A percentile compares a stretch with the other conserved stretches of the same genome.
These are phyloP conservation scores for Atherinomorus stipes DNA, from an alignment of 2,113 vertebrate species.

Conservation along the genomic window DNA sequence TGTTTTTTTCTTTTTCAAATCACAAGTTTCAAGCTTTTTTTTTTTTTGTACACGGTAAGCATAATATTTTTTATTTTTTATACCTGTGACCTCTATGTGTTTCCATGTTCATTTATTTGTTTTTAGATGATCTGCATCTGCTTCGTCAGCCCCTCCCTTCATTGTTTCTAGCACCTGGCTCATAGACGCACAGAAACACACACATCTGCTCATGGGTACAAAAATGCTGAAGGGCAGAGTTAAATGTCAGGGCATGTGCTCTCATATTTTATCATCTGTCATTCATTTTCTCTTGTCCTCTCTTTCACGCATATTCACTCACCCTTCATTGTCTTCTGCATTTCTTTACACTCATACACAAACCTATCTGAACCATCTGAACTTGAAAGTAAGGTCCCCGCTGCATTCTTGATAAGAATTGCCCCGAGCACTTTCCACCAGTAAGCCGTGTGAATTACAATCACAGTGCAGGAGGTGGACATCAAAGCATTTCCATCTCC, in stretches of 20 bases:
- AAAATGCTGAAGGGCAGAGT: constrained; percentile 22
- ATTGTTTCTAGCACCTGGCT: constrained; percentile 38
- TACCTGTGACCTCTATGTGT: constrained; percentile 37
- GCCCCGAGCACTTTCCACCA: constrained; percentile 57
- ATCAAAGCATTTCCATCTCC: constrained; percentile 55
- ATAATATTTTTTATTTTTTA: constrained; percentile 26
- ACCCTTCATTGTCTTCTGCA: constrained; percentile 16
- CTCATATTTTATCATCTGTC: constrained; percentile 24
- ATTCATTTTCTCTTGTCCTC: constrained; percentile 13
- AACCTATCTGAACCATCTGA: constrained; percentile 31
- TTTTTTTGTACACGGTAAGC: too few relatives aligned
- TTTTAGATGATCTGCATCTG: constrained; percentile 42
- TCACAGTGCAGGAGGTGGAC: constrained; percentile 45
- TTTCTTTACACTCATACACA: constrained; percentile 21
- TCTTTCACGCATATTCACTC: neutral
- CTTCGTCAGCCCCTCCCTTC: constrained; percentile 4
- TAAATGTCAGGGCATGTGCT: constrained; percentile 39
- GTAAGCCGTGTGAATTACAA: constrained; percentile 58
- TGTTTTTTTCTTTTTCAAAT: neutral
- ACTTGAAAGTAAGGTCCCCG: constrained; percentile 49
- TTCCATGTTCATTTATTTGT: constrained; percentile 5
- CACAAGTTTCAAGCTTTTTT: constrained; percentile 7
- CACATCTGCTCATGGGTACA: neutral
- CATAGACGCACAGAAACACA: constrained; percentile 10
- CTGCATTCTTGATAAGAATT: constrained; percentile 56